phyloP scores from a whole-genome alignment of 2,888 invertebrate species.

The Cynaeus angustus region DNA sequence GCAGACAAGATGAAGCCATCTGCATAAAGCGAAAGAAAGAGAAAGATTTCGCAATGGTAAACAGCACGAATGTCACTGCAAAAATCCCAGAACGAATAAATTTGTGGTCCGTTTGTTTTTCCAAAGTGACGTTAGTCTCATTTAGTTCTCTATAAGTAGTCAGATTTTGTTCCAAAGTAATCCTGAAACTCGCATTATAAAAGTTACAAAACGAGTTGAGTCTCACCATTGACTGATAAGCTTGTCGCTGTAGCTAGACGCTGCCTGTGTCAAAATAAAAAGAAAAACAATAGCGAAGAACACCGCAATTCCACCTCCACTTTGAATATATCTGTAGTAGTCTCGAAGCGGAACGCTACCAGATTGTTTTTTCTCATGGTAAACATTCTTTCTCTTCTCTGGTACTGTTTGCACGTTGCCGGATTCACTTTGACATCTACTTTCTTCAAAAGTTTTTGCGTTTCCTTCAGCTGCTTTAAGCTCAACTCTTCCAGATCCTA shows the following conservation, averaged over 20 bases:
- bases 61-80: neutral
- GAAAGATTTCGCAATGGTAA: slow-evolving; percentile 10
- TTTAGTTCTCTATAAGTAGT: slow-evolving; percentile 1
- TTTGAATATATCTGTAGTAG: slow-evolving; percentile 26
- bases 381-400: neutral
- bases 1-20: slow-evolving; percentile 39
- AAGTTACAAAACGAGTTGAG: neutral
- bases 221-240: slow-evolving; percentile 42
- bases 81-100: no score
- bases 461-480: no score
- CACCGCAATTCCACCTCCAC: slow-evolving; percentile 29
- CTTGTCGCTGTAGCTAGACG: slow-evolving; percentile 39
- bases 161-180: slow-evolving; percentile 39
- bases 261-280: slow-evolving; percentile 23
- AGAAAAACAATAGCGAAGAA: slow-evolving; percentile 7
- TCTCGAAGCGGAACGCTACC: slow-evolving; percentile 26
- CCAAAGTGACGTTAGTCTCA: neutral
- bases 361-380: slow-evolving; percentile 32
- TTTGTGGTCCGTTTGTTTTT: neutral
- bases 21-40: slow-evolving; percentile 10
- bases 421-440: no score
- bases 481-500: slow-evolving; percentile 13
- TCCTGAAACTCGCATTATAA: slow-evolving; percentile 14
- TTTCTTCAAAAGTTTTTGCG: no score
- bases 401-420: neutral